Percentiles rank a stretch among this genome's conserved stretches.
Conservation (phyloP, 1,140 invertebrate genomes). For the Cyclargus thomasi region DNA sequence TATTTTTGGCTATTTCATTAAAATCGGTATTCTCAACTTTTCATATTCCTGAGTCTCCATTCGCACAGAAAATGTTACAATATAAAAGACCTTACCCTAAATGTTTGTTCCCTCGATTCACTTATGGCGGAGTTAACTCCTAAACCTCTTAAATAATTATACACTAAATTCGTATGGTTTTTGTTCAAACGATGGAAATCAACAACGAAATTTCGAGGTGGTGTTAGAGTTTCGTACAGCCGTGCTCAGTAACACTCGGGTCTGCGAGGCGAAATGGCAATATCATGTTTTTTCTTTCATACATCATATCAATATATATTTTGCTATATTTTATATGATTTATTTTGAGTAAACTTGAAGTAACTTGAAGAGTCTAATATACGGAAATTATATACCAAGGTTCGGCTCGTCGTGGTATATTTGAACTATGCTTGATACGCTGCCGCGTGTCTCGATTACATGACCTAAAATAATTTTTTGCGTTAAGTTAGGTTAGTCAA, state of each 20-base stretch:
- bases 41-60: conserved; percentile 17
- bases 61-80: conserved; percentile 32
- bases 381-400: no score
- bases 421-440: no score
- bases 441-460: no score
- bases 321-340: no score
- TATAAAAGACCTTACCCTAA: conserved; percentile 46
- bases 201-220: conserved; percentile 41
- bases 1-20: background rate
- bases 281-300: no score
- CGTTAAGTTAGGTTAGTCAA: no score
- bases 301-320: no score
- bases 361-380: no score
- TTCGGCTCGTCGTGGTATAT: no score
- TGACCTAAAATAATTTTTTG: no score
- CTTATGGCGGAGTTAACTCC: conserved; percentile 70
- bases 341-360: no score
- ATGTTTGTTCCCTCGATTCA: conserved; percentile 53
- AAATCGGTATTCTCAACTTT: background rate
- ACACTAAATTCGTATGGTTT: conserved; percentile 46
- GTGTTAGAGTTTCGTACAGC: conserved; percentile 69
- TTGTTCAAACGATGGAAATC: conserved; percentile 48
- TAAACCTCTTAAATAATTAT: conserved; percentile 34
- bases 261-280: background rate
- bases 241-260: conserved; percentile 43